These are phyloP conservation scores for Priocnemis perturbator DNA, from an alignment of 2,888 invertebrate species.

Conservation along the genomic window DNA sequence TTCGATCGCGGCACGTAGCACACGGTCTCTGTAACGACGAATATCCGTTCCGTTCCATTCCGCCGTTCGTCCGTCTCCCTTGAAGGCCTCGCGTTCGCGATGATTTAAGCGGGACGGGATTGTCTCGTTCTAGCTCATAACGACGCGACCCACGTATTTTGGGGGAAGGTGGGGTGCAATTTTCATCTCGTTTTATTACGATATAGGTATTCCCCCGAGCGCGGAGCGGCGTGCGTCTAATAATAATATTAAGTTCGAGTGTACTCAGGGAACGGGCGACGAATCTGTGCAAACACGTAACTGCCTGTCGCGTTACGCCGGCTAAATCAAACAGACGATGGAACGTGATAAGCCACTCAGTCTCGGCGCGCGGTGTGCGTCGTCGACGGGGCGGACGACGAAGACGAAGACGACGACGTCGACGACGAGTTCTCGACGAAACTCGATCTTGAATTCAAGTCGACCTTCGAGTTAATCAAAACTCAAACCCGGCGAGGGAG, in stretches of 20 bases:
- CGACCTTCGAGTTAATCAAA: conserved; percentile 69
- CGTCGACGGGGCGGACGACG: not conserved
- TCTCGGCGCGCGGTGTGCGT: not conserved
- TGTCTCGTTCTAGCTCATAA: not conserved
- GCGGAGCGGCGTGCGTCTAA: conserved; percentile 33
- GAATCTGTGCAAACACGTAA: conserved; percentile 50
- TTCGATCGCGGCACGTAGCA: too few species aligned
- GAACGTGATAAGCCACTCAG: conserved; percentile 43
- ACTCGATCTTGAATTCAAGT: conserved; percentile 64
- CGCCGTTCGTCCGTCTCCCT: too few species aligned
- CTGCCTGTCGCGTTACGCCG: conserved; percentile 49
- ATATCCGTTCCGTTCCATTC: not conserved
- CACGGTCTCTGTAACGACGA: too few species aligned
- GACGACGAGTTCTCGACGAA: conserved; percentile 38
- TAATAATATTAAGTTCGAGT: conserved; percentile 46
- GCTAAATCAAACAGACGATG: conserved; percentile 52
- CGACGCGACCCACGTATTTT: conserved; percentile 27
- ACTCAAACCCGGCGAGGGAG: conserved; percentile 50
- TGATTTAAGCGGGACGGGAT: not conserved
- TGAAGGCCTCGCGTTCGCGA: too few species aligned
- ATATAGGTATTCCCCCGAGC: conserved; percentile 19
- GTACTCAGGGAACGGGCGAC: conserved; percentile 30
- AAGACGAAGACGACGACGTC: not conserved
- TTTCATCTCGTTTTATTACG: conserved; percentile 41
- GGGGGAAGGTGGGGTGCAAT: conserved; percentile 21